Percentiles rank a stretch among this genome's conserved stretches.
phyloP scores from a whole-genome alignment of 2,797 vertebrate genomes.

The Podarcis lilfordi region DNA sequence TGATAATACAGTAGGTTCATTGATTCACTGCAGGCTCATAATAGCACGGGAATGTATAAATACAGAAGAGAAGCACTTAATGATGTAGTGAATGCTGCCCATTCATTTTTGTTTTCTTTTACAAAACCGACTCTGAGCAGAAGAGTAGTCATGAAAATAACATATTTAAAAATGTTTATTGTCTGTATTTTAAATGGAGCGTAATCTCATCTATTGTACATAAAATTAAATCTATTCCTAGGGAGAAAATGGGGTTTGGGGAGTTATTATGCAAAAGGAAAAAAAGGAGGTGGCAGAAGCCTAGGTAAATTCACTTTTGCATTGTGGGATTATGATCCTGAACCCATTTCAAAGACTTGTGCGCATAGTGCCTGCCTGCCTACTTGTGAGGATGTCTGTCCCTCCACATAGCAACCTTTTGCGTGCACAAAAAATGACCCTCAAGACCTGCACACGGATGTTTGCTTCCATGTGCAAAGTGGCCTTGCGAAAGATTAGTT shows the following conservation, averaged over 20 bases:
- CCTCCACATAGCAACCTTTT: not conserved
- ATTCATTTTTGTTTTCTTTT: conserved; percentile 20
- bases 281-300: not conserved
- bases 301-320: conserved; percentile 5
- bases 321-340: not conserved
- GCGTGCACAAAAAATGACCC: not conserved
- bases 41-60: not conserved
- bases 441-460: not conserved
- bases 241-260: conserved; percentile 22
- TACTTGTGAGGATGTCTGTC: not conserved
- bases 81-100: conserved; percentile 1
- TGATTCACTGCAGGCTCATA: conserved; percentile 31
- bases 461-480: not conserved
- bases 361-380: not conserved
- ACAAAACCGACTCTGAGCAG: conserved; percentile 14
- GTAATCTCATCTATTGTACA: not conserved
- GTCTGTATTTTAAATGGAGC: conserved; percentile 32
- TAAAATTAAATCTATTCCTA: conserved; percentile 40
- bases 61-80: conserved; percentile 18
- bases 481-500: conserved; percentile 40
- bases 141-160: conserved; percentile 43
- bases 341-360: not conserved
- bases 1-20: conserved; percentile 7
- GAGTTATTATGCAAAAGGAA: conserved; percentile 6
- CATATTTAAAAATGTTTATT: conserved; percentile 1